Evolutionary conservation across 1,140 invertebrate species (phyloP), one percentile per base, ranked within the genome.

Genomic region (Rhysida immarginata): DNA sequence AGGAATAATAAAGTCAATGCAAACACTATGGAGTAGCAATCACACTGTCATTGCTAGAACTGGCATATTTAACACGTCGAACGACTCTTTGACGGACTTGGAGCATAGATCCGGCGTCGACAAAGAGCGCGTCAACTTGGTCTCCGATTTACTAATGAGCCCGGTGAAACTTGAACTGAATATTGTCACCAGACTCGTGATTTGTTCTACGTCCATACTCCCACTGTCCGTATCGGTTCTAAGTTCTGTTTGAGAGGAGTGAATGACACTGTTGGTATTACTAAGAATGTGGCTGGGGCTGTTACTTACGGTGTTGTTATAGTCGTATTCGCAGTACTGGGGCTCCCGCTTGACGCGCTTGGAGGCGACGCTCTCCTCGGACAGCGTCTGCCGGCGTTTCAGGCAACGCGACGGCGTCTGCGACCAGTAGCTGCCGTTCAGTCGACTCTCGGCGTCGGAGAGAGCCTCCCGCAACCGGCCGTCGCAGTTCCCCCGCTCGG

Each of bases 171-270:
- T 74, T 59, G 76, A 77, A 63, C 74, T 76, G 63, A 77, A 77
- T 57, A 75, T 75, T 27, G 74, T 75, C 24, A 76, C 75, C 41
- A 76, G 63, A 26, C 73, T 75, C 23, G 74, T 75, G 41, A 76
- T 75, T 27, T 74, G 66, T 60, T 77, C 75, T 57, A 77, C 74
- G 60, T 76, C 75, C 74, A 76, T 76, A 8, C 68, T 65, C 14
- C 65, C 69, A 21, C 64, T 63, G 21, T 60, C 61, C 2, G 52
- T 53, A n/a, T 54, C 54, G 58, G 65, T 60, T 64, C 64, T 53
- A 59, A 62, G 25, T 49, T 42, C 35, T 35, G 27, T 14, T n/a
- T 50, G 18, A 25, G 42, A 42, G 42, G 26, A 18, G 24, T 65
- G 63, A 2, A 67, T 62, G n/a, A n/a, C n/a, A n/a, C n/a, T n/a